Percentiles rank a stretch among this genome's conserved stretches.
Conservation (phyloP, 1,140 invertebrate genomes). For the Akabosia matsudoensis region DNA sequence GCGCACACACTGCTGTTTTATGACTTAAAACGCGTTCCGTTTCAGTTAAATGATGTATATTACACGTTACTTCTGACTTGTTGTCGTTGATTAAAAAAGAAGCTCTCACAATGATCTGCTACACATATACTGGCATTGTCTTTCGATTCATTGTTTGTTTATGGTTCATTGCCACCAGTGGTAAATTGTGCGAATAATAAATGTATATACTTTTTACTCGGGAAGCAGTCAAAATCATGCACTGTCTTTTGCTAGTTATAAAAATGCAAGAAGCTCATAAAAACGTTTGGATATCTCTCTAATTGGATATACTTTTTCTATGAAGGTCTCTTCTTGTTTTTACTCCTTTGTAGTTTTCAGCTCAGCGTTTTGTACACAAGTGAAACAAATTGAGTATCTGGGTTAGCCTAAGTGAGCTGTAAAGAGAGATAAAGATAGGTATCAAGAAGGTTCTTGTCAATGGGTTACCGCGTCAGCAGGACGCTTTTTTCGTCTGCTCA, state of each 20-base stretch:
- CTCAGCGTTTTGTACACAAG: background rate
- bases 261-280: too few relatives aligned
- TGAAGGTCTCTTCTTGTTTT: too few relatives aligned
- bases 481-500: background rate
- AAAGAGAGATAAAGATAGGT: background rate
- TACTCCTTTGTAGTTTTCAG: slow-evolving; percentile 5
- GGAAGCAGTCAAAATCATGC: too few relatives aligned
- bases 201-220: too few relatives aligned
- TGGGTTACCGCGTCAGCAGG: slow-evolving; percentile 16
- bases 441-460: background rate
- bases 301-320: background rate
- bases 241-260: too few relatives aligned
- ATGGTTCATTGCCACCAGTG: slow-evolving; percentile 12
- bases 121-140: background rate
- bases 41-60: background rate
- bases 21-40: background rate
- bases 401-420: slow-evolving; percentile 21
- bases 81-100: background rate
- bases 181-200: too few relatives aligned
- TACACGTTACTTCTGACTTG: background rate
- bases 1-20: too few relatives aligned
- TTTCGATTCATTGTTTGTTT: slow-evolving; percentile 7
- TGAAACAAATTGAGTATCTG: slow-evolving; percentile 25
- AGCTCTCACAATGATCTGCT: background rate
- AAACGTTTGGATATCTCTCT: background rate